Conservation (phyloP, 1,140 invertebrate species). For the Lordiphosa collinella region DNA sequence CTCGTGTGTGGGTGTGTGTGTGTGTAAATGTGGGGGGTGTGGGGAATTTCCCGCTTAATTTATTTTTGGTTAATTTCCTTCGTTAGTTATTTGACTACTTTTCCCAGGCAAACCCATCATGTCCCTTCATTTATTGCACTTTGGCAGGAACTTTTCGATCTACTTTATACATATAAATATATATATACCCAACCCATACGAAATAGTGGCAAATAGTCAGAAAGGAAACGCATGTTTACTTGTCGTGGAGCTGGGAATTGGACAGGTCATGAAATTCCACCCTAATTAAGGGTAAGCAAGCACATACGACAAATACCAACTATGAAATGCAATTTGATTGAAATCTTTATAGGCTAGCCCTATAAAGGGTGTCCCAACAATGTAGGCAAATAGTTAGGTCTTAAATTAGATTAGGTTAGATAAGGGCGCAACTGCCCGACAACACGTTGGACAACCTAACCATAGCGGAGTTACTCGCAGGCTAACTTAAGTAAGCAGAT, state of each 20-base stretch:
- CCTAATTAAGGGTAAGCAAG: neutral
- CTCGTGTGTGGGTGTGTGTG: neutral
- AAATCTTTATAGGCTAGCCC: no score
- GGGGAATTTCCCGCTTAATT: constrained; percentile 58
- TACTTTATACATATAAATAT: constrained; percentile 7
- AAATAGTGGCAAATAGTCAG: neutral
- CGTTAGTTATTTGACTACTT: constrained; percentile 60
- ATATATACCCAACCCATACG: neutral
- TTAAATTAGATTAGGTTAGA: no score
- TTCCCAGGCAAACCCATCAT: constrained; percentile 29
- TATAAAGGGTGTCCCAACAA: no score
- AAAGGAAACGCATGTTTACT: constrained; percentile 5
- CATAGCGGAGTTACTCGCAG: no score
- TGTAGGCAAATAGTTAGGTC: no score
- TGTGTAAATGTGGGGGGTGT: neutral
- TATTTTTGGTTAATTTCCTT: constrained; percentile 74
- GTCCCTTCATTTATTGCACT: constrained; percentile 56
- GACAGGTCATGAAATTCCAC: constrained; percentile 12
- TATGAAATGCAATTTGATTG: neutral
- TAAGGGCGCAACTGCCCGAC: no score
- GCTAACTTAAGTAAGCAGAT: no score
- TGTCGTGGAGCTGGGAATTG: constrained; percentile 8
- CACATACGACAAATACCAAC: neutral
- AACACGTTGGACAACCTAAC: no score
- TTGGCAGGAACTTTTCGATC: constrained; percentile 59